Evolutionary conservation across 2,888 invertebrate species (phyloP), one percentile per base, ranked within the genome.

Genomic region (Sepioteuthis lessoniana): DNA sequence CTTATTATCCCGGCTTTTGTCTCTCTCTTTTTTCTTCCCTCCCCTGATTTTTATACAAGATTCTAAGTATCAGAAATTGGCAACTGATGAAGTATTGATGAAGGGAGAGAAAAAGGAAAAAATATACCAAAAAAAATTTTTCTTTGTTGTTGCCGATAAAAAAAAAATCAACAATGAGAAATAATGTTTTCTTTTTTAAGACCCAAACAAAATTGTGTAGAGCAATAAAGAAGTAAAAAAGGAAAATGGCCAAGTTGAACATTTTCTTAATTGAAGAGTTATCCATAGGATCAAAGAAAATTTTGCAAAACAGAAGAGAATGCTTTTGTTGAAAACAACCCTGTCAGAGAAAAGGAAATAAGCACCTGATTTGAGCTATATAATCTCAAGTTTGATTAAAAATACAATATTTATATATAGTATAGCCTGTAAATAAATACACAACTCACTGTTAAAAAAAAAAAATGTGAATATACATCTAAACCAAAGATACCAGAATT

Each of bases 41-140:
- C 76, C 13, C 76, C 35, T 19, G 19, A 35, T 76, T 76, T 76
- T 76, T 76, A 76, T 76, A 76, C 76, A 76, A 76, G 19, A n/a
- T 76, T 76, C 76, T 76, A 35, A 35, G 76, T n/a, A 76, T 76
- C n/a, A 76, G 76, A 76, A 76, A 76, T 76, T 76, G n/a, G 76
- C n/a, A 76, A 76, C 76, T n/a, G n/a, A 76, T 76, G 76, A 76
- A 76, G 76, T 76, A 76, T 76, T 76, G n/a, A 76, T n/a, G 76
- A 76, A 76, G n/a, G 25, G 2, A 76, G 76, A 76, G n/a, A 76
- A 76, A 35, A 76, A 76, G n/a, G n/a, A 55, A 2, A 76, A 76
- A 76, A 13, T 31, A 28, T 60, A 28, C 3, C n/a, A 76, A n/a
- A n/a, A 13, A 76, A 76, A 35, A n/a, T 76, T 10, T 35, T 16